Evolutionary conservation across 1,140 invertebrate genomes (phyloP).

Genomic region (Cotesia glomerata): DNA sequence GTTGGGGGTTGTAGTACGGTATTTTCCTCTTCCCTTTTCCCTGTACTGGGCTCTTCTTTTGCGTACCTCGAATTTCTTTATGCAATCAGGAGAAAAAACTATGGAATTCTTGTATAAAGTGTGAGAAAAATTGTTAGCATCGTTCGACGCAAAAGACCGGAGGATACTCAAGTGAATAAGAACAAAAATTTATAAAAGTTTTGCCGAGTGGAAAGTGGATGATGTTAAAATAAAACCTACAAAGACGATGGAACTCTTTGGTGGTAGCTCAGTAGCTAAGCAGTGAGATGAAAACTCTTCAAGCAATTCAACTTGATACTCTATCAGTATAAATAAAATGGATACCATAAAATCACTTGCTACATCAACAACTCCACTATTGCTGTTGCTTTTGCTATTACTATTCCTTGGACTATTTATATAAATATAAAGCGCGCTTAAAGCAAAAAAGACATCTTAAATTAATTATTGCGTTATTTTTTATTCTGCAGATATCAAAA

Average conservation of each 20-base stretch:
- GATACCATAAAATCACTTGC: background rate
- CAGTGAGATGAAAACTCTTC: background rate
- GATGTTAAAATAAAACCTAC: no score
- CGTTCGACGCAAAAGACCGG: background rate
- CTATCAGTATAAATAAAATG: background rate
- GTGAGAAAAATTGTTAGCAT: conserved; percentile 20
- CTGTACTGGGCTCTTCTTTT: background rate
- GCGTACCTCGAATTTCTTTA: conserved; percentile 24
- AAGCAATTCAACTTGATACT: background rate
- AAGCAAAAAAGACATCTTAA: no score
- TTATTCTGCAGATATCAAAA: no score
- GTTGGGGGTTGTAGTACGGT: no score
- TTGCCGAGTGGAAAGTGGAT: no score
- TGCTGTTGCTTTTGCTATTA: no score
- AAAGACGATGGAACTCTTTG: no score
- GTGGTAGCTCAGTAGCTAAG: background rate
- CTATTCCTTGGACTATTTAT: no score
- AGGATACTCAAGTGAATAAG: background rate
- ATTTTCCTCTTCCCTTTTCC: background rate
- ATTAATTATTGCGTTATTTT: no score
- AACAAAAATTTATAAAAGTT: background rate
- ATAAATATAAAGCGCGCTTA: no score
- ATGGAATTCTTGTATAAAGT: conserved; percentile 18
- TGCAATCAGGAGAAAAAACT: conserved; percentile 26
- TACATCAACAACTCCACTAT: no score